These are phyloP conservation scores for Cyprinodon tularosa DNA, from an alignment of 2,113 vertebrate genomes.

Conservation along the genomic window DNA sequence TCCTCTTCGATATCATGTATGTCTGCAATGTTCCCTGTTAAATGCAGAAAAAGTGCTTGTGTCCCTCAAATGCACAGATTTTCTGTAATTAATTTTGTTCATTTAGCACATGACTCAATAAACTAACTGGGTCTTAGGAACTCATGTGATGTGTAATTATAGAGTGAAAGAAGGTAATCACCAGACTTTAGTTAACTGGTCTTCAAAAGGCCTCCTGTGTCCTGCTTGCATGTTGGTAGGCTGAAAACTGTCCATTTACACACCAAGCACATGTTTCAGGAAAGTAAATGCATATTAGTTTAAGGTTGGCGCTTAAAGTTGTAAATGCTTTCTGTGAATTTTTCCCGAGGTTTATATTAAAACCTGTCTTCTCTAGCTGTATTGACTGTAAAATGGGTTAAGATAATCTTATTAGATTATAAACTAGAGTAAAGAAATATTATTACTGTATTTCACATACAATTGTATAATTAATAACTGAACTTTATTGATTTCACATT, in stretches of 20 bases:
- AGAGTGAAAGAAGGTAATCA: conserved; percentile 5
- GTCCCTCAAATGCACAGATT: background rate
- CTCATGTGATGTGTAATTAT: conserved; percentile 43
- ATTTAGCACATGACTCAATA: conserved; percentile 24
- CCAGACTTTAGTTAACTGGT: background rate
- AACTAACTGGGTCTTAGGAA: conserved; percentile 2
- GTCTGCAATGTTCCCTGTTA: no score
- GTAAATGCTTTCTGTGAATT: no score
- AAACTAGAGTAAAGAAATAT: no score
- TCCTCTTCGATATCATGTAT: no score
- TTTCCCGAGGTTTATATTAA: no score
- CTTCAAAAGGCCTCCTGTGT: background rate
- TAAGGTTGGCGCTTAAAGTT: background rate
- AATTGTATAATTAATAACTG: no score
- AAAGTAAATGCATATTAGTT: background rate
- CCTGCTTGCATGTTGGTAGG: no score
- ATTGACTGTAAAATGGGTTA: no score
- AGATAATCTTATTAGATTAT: no score
- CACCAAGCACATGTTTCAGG: background rate
- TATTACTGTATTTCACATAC: no score
- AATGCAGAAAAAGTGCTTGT: background rate
- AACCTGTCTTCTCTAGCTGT: no score
- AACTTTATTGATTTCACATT: no score
- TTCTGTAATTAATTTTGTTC: background rate
- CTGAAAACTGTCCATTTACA: background rate